Percentiles rank a stretch among this genome's conserved stretches.
Evolutionary conservation across 2,113 vertebrate genomes (phyloP).

Genomic region (Triplophysa siluroides): DNA sequence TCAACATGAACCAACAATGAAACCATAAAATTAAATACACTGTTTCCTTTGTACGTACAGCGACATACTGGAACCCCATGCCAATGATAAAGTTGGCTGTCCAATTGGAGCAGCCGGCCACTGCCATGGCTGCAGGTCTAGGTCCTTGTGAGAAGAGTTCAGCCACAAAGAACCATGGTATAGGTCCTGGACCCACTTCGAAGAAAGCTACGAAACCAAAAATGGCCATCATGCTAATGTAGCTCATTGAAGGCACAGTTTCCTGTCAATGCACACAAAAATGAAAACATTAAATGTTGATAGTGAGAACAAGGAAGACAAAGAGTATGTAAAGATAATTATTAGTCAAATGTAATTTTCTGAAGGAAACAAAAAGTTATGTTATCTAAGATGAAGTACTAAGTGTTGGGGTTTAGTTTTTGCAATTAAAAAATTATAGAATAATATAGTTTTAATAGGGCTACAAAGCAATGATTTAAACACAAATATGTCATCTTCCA

Average conservation of each 20-base stretch:
- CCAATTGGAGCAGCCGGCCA: slow-evolving; percentile 87
- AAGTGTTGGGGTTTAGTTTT: no score
- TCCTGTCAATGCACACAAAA: slow-evolving; percentile 68
- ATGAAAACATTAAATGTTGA: background rate
- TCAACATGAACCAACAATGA: background rate
- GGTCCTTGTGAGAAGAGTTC: slow-evolving; percentile 91
- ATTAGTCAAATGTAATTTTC: no score
- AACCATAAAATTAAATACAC: background rate
- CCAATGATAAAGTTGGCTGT: slow-evolving; percentile 87
- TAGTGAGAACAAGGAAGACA: background rate
- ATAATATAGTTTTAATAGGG: no score
- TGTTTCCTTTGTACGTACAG: slow-evolving; percentile 70
- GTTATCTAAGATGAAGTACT: no score
- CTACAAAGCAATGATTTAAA: no score
- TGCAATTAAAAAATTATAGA: no score
- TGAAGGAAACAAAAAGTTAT: no score
- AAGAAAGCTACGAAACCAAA: slow-evolving; percentile 92
- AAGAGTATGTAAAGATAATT: background rate
- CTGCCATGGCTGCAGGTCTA: slow-evolving; percentile 85
- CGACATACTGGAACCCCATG: slow-evolving; percentile 87
- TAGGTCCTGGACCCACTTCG: slow-evolving; percentile 88
- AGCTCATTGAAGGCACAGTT: slow-evolving; percentile 80
- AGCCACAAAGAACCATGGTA: slow-evolving; percentile 91
- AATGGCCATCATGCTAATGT: slow-evolving; percentile 84
- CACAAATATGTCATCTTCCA: no score